Evolutionary conservation across 2,888 invertebrate genomes (phyloP), one percentile per base, ranked within the genome.

Genomic region (Ophion costatus): DNA sequence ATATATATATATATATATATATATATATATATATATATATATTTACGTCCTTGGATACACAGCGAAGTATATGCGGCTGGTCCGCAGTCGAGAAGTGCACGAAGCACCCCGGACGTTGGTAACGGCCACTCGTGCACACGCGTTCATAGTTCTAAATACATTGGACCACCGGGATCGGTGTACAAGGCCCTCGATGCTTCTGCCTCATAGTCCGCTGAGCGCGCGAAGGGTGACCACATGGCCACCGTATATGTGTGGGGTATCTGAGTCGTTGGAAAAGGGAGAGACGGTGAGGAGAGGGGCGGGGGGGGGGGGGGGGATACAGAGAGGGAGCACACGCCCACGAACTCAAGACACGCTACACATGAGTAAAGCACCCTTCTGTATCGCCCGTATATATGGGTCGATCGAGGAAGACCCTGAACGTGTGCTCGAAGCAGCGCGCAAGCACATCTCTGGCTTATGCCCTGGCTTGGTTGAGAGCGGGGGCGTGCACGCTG

Each of bases 61-160:
- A 38, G 61, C 70, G 74, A 67, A 81, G 82, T 84, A 64, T 71
- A 75, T 74, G 79, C 67, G 70, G 78, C 57, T 79, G 70, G 74
- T 63, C 75, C 76, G 29, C 29, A 77, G 76, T 77, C 67, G 83
- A 77, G 84, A 81, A 77, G 75, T 66, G 77, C 82, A 83, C 82
- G 82, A 85, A 29, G 81, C 57, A 57, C 82, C 70, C 71, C n/a
- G 51, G 42, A 63, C 75, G 78, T 69, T 78, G 56, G 42, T 56
- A 63, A 78, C 57, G 74, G 88, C 88, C 90, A 90, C 91, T 90
- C 89, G 89, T 90, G 87, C 74, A 80, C 74, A 74, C 71, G 67
- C 79, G 59, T 73, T 79, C 85, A 66, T 79, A 86, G 90, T 91
- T 91, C 92, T 91, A 91, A 91, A 91, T 91, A 89, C 90, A 90